phyloP scores from a whole-genome alignment of 2,888 invertebrate species.

The Eupeodes luniger region DNA sequence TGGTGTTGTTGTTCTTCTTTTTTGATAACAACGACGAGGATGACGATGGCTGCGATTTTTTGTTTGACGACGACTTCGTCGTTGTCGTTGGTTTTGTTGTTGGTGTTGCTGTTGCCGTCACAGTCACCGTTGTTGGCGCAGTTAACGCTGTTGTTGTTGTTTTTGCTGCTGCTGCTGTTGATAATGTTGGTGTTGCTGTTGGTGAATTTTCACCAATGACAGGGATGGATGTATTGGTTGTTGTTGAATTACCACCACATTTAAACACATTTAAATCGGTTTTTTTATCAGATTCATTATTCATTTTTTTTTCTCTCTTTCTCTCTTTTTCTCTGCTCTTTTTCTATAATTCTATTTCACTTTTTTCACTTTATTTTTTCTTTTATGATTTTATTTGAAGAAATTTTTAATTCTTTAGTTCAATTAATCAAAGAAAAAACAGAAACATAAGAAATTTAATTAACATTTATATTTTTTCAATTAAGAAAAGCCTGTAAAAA shows the following conservation, averaged over 20 bases:
- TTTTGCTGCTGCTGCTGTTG: slow-evolving; percentile 66
- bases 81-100: slow-evolving; percentile 72
- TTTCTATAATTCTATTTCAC: slow-evolving; percentile 66
- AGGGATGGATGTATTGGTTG: slow-evolving; percentile 81
- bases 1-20: slow-evolving; percentile 63
- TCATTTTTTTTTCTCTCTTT: slow-evolving; percentile 78
- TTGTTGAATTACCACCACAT: slow-evolving; percentile 73
- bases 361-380: slow-evolving; percentile 51
- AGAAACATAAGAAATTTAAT: slow-evolving; percentile 47
- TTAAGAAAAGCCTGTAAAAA: slow-evolving; percentile 48
- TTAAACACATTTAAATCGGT: slow-evolving; percentile 82
- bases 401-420: slow-evolving; percentile 62
- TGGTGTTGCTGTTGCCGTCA: slow-evolving; percentile 63
- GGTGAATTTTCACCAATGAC: slow-evolving; percentile 77
- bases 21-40: slow-evolving; percentile 64
- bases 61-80: slow-evolving; percentile 68
- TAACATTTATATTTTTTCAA: slow-evolving; percentile 2
- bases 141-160: slow-evolving; percentile 56
- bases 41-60: slow-evolving; percentile 65
- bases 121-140: slow-evolving; percentile 67
- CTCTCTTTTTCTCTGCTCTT: slow-evolving; percentile 67
- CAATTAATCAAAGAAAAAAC: slow-evolving; percentile 66
- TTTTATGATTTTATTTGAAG: slow-evolving; percentile 37
- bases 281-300: slow-evolving; percentile 83
- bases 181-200: slow-evolving; percentile 78